Conservation (phyloP, 2,888 invertebrate species). For the Pocota personata region DNA sequence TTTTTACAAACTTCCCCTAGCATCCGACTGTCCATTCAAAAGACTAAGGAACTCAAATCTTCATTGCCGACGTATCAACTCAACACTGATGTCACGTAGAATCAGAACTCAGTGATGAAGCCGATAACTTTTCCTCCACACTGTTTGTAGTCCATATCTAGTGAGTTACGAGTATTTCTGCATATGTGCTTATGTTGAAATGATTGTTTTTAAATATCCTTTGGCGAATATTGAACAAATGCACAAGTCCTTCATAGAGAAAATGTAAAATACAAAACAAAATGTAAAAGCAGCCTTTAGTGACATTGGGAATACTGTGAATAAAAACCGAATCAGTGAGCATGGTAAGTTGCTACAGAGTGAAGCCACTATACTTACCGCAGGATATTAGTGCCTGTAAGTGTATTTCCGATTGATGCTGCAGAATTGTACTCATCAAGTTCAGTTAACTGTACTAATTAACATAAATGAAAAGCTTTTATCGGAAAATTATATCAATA, state of each 20-base stretch:
- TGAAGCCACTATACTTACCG: neutral
- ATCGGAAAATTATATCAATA: conserved; percentile 54
- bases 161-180: neutral
- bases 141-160: neutral
- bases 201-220: conserved; percentile 17
- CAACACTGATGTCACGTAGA: too few species aligned
- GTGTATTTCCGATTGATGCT: conserved; percentile 29
- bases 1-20: too few species aligned
- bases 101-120: neutral
- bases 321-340: neutral
- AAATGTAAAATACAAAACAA: neutral
- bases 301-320: neutral
- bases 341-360: neutral
- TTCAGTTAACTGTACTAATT: conserved; percentile 49
- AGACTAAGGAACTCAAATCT: too few species aligned
- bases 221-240: conserved; percentile 6
- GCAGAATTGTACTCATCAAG: conserved; percentile 28
- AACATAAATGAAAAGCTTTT: conserved; percentile 56
- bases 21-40: too few species aligned
- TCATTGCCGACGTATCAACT: too few species aligned
- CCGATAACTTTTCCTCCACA: neutral
- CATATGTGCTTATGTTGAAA: neutral
- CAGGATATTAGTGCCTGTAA: conserved; percentile 27
- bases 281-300: neutral
- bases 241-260: neutral